Evolutionary conservation across 2,888 invertebrate genomes (phyloP), one percentile per base, ranked within the genome.

Genomic region (Gasteruption jaculator): DNA sequence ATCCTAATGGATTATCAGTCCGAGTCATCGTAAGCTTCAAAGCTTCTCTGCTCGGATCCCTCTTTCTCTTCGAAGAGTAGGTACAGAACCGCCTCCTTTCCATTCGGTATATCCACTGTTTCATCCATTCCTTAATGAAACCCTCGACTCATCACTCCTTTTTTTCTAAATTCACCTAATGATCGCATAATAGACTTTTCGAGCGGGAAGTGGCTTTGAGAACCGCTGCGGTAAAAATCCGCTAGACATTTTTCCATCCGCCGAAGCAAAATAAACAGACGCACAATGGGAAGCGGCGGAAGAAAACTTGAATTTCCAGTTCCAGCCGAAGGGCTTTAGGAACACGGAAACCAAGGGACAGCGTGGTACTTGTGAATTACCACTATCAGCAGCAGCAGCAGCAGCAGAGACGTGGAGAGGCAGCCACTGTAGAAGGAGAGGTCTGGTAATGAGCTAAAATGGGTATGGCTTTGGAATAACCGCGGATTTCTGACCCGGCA

Each of bases 1-100:
- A 70, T 70, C 68, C 69, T 70, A 70, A 70, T 70, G 69, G 69
- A 70, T 70, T 70, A 70, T 70, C 70, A 70, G 70, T 63, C 57
- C 61, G 66, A 68, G 68, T 70, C 66, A 70, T 70, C 68, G 63
- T 57, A 56, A 63, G 66, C 66, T 68, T 68, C 68, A 68, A 68
- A 68, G 67, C 68, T 65, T n/a, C 55, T 55, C 50, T 51, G 34
- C 41, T 46, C 52, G 45, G 44, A 14, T 29, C 15, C 24, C 35
- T 19, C 45, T 44, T 43, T 48, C 45, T 46, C 48, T 27, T 47
- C 12, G 4, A 10, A n/a, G 5, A 35, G 38, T 25, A 37, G 30
- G 37, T 26, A 42, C 43, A 45, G 54, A 50, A 52, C 56, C 50
- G 49, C 52, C 60, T 64, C 61, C 58, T 63, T 62, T 65, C 61